Evolutionary conservation across 2,888 invertebrate genomes (phyloP), one percentile per base, ranked within the genome.

Genomic region (Drosophila aldrichi): DNA sequence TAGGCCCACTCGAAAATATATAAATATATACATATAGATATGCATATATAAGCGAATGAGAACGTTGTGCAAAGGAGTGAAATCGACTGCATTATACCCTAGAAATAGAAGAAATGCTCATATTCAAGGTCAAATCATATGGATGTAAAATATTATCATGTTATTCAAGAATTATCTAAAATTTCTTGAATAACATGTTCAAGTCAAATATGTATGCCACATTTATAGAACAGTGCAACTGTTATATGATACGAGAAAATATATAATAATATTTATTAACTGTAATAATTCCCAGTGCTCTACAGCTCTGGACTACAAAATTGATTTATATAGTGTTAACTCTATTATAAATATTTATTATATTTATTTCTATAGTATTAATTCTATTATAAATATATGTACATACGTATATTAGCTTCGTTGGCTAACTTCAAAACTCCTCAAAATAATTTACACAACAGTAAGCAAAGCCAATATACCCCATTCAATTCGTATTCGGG

Each of bases 1-100:
- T 88, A 89, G 69, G 59, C 66, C 79, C 75, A 52, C 40, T 54
- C 55, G 56, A 70, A 63, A 34, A 57, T 48, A 43, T 25, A 63
- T 64, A 57, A 40, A 48, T 0, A 22, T 32, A 12, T 12, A 32
- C 12, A 48, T 12, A 48, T 2, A 29, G 16, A n/a, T 10, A 10
- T 3, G n/a, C 2, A n/a, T 25, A 48, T 2, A 16, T 74, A 55
- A 49, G 7, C 12, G 32, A 20, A 8, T 5, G 1, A 20, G 20
- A 51, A 22, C n/a, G 0, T 3, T 18, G 18, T 18, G 18, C 18
- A 7, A 14, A 14, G 12, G 49, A 18, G 32, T 8, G 49, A 14
- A 14, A 2, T 7, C 18, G 49, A 49, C 49, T 34, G 49, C 14
- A 6, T 8, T 14, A 32, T 38, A 2, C 14, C 25, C 25, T 4